phyloP scores from a whole-genome alignment of 2,888 invertebrate genomes.

The Dasypolia templi region DNA sequence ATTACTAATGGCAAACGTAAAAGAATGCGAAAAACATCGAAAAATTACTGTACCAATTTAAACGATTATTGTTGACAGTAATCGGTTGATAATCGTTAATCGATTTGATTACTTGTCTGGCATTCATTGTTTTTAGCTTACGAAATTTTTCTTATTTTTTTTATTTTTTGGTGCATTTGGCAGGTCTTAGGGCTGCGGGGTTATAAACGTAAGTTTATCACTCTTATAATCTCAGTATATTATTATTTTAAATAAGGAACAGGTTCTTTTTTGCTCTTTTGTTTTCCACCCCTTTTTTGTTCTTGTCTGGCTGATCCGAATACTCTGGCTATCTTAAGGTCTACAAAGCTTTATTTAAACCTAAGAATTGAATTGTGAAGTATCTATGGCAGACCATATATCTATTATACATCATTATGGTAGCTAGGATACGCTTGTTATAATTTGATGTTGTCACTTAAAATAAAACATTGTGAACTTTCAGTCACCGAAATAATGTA shows the following conservation, averaged over 20 bases:
- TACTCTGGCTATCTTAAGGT: background rate
- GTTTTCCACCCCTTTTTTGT: background rate
- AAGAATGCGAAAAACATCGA: slow-evolving; percentile 6
- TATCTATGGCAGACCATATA: too few relatives aligned
- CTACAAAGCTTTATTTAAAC: background rate
- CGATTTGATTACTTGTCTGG: slow-evolving; percentile 25
- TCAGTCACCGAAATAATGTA: too few relatives aligned
- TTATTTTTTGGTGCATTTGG: background rate
- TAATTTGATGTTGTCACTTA: too few relatives aligned
- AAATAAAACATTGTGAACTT: too few relatives aligned
- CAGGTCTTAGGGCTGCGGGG: background rate
- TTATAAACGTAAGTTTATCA: slow-evolving; percentile 15
- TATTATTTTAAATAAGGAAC: background rate
- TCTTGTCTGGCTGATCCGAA: background rate
- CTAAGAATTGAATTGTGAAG: too few relatives aligned
- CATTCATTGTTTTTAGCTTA: slow-evolving; percentile 11
- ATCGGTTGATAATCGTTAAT: slow-evolving; percentile 8
- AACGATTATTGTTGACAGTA: slow-evolving; percentile 18
- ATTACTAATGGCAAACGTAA: slow-evolving; percentile 7
- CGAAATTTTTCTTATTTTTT: background rate
- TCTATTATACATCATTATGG: too few relatives aligned
- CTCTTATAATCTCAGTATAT: background rate
- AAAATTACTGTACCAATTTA: slow-evolving; percentile 16
- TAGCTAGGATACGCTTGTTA: too few relatives aligned
- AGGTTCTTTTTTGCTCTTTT: background rate